Conservation (phyloP, 2,888 invertebrate species). For the Eupithecia insigniata region DNA sequence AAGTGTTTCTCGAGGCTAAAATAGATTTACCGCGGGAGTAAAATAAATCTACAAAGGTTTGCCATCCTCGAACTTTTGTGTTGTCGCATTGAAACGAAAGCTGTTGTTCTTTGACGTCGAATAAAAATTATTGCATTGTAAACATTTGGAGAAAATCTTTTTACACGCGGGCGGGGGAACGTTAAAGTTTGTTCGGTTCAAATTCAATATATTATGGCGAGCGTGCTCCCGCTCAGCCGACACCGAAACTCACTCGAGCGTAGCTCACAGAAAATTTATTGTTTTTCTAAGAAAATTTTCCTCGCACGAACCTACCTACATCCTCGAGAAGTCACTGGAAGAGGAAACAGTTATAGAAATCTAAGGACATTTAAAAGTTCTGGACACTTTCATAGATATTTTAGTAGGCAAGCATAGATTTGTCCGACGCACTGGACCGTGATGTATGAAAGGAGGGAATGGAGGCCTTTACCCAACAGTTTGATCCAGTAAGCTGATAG, state of each 20-base stretch:
- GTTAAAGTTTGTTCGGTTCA: constrained; percentile 83
- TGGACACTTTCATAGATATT: background rate
- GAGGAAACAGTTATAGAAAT: constrained; percentile 62
- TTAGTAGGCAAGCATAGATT: background rate
- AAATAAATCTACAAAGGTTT: constrained; percentile 26
- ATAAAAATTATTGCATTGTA: constrained; percentile 77
- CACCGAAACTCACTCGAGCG: constrained; percentile 84
- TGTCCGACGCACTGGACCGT: background rate
- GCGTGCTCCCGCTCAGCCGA: constrained; percentile 83
- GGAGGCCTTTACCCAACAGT: background rate
- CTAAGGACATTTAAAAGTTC: constrained; percentile 63
- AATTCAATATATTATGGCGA: constrained; percentile 84
- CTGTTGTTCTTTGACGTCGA: constrained; percentile 57
- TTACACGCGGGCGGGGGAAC: constrained; percentile 75
- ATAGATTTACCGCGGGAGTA: constrained; percentile 13
- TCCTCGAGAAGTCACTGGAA: constrained; percentile 65
- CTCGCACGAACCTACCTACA: constrained; percentile 70
- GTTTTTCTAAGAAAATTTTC: constrained; percentile 84
- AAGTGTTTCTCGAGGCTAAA: constrained; percentile 7
- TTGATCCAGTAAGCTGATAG: background rate
- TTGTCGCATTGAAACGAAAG: constrained; percentile 45
- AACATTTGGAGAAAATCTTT: constrained; percentile 80
- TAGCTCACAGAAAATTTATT: constrained; percentile 82
- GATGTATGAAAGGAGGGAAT: background rate
- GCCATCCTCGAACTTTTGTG: constrained; percentile 30